These are phyloP conservation scores for Danio kyathit DNA, from an alignment of 2,797 vertebrate species.

Conservation along the genomic window DNA sequence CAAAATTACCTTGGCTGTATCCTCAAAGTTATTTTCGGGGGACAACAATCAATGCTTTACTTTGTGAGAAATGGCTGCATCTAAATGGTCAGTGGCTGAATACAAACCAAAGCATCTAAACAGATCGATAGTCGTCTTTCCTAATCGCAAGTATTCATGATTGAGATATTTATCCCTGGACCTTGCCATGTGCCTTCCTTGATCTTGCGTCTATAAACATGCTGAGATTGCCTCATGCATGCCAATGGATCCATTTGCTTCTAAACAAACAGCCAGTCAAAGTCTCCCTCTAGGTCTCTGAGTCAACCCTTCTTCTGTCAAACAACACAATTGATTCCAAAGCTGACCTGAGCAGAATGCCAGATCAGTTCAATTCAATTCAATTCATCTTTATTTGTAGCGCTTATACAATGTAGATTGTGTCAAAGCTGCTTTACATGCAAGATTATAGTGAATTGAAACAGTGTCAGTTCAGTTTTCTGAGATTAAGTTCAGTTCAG, in stretches of 20 bases:
- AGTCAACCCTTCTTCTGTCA: slow-evolving; percentile 55
- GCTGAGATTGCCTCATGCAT: slow-evolving; percentile 50
- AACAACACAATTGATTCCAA: slow-evolving; percentile 60
- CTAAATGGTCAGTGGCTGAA: slow-evolving; percentile 46
- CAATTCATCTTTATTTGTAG: too few relatives aligned
- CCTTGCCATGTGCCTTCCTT: slow-evolving; percentile 35
- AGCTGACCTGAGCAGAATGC: slow-evolving; percentile 60
- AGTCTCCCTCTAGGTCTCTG: slow-evolving; percentile 47
- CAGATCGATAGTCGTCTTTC: slow-evolving; percentile 60
- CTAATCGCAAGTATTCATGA: slow-evolving; percentile 60
- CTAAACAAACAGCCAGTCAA: slow-evolving; percentile 52
- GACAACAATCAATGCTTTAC: slow-evolving; percentile 37
- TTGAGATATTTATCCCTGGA: slow-evolving; percentile 56
- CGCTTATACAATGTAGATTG: too few relatives aligned
- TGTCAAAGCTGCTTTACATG: too few relatives aligned
- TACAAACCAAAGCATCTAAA: slow-evolving; percentile 53
- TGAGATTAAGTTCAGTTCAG: too few relatives aligned
- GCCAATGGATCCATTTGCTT: slow-evolving; percentile 53
- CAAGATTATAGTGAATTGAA: too few relatives aligned
- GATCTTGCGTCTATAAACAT: slow-evolving; percentile 54
- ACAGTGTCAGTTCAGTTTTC: too few relatives aligned
- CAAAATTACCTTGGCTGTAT: slow-evolving; percentile 34
- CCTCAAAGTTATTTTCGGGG: slow-evolving; percentile 36
- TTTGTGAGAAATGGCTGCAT: slow-evolving; percentile 53
- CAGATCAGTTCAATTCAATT: too few relatives aligned